Evolutionary conservation across 1,140 invertebrate genomes (phyloP).

Genomic region (Hyles euphorbiae): DNA sequence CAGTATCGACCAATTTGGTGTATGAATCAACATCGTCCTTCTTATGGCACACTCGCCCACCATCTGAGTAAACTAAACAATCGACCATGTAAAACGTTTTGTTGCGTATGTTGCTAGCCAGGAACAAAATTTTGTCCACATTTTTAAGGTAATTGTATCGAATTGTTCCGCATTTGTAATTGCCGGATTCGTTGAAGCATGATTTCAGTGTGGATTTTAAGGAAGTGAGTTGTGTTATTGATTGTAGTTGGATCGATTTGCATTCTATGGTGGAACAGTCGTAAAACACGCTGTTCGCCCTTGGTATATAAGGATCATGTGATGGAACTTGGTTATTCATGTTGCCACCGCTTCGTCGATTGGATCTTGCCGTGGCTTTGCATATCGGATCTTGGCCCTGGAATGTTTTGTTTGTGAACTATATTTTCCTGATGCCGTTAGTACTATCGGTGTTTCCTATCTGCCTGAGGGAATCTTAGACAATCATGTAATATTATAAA

Average conservation of each 20-base stretch:
- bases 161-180: slow-evolving; percentile 40
- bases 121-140: slow-evolving; percentile 52
- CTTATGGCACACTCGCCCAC: slow-evolving; percentile 50
- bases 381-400: slow-evolving; percentile 42
- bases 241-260: slow-evolving; percentile 28
- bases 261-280: slow-evolving; percentile 39
- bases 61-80: slow-evolving; percentile 52
- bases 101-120: slow-evolving; percentile 40
- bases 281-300: slow-evolving; percentile 33
- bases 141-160: slow-evolving; percentile 52
- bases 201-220: slow-evolving; percentile 28
- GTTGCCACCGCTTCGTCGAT: slow-evolving; percentile 15
- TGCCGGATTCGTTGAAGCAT: slow-evolving; percentile 30
- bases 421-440: neutral
- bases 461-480: too few species aligned
- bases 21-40: slow-evolving; percentile 41
- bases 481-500: too few species aligned
- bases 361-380: slow-evolving; percentile 16
- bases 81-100: slow-evolving; percentile 55
- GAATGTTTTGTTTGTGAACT: slow-evolving; percentile 20
- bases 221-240: slow-evolving; percentile 40
- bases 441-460: neutral
- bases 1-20: slow-evolving; percentile 43
- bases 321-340: slow-evolving; percentile 29
- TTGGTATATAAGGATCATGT: slow-evolving; percentile 51